Conservation (phyloP, 2,113 vertebrate species). For the Carettochelys insculpta region DNA sequence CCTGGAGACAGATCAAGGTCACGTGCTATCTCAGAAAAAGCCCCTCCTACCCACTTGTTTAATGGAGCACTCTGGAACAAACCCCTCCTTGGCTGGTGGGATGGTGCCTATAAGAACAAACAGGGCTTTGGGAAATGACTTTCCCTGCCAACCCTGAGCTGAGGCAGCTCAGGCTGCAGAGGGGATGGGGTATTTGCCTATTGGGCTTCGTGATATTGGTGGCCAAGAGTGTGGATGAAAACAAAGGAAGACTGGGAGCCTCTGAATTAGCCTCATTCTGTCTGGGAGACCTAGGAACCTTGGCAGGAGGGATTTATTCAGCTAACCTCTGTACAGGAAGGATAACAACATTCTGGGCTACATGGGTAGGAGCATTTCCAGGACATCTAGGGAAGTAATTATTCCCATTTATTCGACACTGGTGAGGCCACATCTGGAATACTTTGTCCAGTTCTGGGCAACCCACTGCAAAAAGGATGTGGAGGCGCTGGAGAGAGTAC, state of each 20-base stretch:
- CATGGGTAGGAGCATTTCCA: no score
- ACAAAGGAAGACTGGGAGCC: not conserved
- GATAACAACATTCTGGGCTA: no score
- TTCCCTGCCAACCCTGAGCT: not conserved
- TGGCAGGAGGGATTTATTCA: not conserved
- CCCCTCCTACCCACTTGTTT: not conserved
- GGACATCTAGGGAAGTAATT: no score
- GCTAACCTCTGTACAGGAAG: fast-evolving
- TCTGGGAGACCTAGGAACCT: fast-evolving
- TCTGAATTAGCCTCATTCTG: not conserved
- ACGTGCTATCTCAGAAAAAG: not conserved
- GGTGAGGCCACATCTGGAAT: no score
- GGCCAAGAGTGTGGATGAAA: not conserved
- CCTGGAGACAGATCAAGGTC: not conserved
- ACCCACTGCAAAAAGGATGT: no score
- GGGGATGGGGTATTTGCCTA: not conserved
- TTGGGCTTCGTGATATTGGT: not conserved
- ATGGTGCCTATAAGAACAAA: not conserved
- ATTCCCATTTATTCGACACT: no score
- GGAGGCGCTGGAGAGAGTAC: no score
- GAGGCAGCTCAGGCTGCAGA: not conserved
- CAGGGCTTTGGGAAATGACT: not conserved
- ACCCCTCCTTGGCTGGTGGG: not conserved
- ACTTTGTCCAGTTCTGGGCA: no score
- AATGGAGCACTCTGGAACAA: not conserved